Evolutionary conservation across 2,888 invertebrate species (phyloP).

Genomic region (Hypsopygia costalis): DNA sequence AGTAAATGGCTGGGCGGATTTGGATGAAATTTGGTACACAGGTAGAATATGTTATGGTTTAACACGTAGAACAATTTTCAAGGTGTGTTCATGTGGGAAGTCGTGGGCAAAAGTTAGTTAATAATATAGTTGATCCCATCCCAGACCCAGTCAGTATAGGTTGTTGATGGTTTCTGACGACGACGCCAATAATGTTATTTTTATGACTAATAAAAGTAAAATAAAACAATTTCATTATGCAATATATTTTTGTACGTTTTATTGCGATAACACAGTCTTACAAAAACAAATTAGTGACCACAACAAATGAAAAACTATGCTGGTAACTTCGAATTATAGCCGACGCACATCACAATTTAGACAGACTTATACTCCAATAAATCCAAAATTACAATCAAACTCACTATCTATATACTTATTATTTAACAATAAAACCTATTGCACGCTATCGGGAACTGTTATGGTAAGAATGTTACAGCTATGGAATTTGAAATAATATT

Average conservation of each 20-base stretch:
- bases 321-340: slow-evolving; percentile 69
- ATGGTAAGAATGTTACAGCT: slow-evolving; percentile 2
- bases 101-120: too few relatives aligned
- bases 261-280: slow-evolving; percentile 77
- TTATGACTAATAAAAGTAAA: too few relatives aligned
- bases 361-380: slow-evolving; percentile 39
- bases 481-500: slow-evolving; percentile 8
- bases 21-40: too few relatives aligned
- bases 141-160: too few relatives aligned
- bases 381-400: slow-evolving; percentile 15
- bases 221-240: too few relatives aligned
- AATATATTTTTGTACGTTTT: slow-evolving; percentile 65
- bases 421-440: slow-evolving; percentile 7
- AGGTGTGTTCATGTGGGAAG: too few relatives aligned
- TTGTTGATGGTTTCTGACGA: too few relatives aligned
- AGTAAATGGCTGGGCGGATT: too few relatives aligned
- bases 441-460: slow-evolving; percentile 10
- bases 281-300: slow-evolving; percentile 62
- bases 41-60: too few relatives aligned
- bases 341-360: slow-evolving; percentile 63
- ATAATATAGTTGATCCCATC: too few relatives aligned
- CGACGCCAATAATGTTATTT: too few relatives aligned
- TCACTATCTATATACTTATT: slow-evolving; percentile 9
- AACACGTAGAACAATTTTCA: too few relatives aligned
- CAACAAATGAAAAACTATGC: slow-evolving; percentile 60